phyloP scores from a whole-genome alignment of 1,140 invertebrate species.

The Adelges cooleyi region DNA sequence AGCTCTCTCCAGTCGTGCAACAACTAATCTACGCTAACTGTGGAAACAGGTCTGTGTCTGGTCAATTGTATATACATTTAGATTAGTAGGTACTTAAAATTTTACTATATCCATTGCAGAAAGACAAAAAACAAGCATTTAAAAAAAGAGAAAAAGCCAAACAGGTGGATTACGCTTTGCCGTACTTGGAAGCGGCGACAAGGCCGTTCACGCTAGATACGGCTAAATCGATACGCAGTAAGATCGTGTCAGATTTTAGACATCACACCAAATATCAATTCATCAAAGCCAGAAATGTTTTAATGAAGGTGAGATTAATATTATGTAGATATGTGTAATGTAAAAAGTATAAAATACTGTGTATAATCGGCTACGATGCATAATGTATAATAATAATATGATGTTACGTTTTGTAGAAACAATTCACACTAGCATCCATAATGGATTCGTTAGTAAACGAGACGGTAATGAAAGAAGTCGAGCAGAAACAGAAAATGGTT shows the following conservation, averaged over 20 bases:
- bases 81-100: not conserved
- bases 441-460: not conserved
- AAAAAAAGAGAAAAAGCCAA: not conserved
- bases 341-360: no score
- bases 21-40: no score
- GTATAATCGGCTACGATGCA: no score
- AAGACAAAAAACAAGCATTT: not conserved
- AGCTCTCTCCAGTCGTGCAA: no score
- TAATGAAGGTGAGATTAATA: not conserved
- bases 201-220: not conserved
- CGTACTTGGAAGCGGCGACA: not conserved
- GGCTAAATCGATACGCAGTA: not conserved
- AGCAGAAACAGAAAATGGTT: not conserved
- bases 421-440: not conserved
- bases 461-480: not conserved
- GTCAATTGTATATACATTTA: not conserved
- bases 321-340: no score
- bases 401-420: not conserved
- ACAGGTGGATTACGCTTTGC: not conserved
- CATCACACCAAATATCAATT: not conserved
- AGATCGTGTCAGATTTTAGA: not conserved
- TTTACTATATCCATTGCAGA: not conserved
- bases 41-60: no score
- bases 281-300: not conserved
- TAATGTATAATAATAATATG: no score